Conservation (phyloP, 2,113 vertebrate genomes). For the Caranx melampygus region DNA sequence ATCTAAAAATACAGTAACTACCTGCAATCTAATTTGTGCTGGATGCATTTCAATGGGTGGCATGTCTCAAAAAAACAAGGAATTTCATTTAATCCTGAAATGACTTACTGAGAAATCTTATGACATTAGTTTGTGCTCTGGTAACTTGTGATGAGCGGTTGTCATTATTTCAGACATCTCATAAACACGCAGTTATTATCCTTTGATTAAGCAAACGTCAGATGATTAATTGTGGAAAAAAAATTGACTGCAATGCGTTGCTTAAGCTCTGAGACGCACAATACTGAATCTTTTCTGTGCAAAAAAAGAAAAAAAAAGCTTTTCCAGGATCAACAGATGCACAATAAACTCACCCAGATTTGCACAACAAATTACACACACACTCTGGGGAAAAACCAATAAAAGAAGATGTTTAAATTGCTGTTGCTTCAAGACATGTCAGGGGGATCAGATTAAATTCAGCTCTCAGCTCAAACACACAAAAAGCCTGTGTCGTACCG, state of each 20-base stretch:
- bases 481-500: conserved; percentile 24
- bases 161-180: background rate
- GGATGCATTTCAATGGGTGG: no score
- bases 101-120: background rate
- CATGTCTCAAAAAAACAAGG: background rate
- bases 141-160: background rate
- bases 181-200: background rate
- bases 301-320: no score
- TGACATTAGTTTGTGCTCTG: background rate
- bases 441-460: conserved; percentile 53
- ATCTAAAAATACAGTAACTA: no score
- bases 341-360: conserved; percentile 41
- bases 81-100: background rate
- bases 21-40: no score
- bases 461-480: conserved; percentile 35
- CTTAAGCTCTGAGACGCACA: no score
- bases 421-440: conserved; percentile 40
- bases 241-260: no score
- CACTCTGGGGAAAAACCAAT: conserved; percentile 36
- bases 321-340: no score
- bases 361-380: conserved; percentile 52
- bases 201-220: background rate
- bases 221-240: no score
- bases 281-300: no score
- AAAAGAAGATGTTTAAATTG: conserved; percentile 57